Percentiles rank a stretch among this genome's conserved stretches.
Evolutionary conservation across 2,888 invertebrate genomes (phyloP).

Genomic region (Hemistola chrysoprasaria): DNA sequence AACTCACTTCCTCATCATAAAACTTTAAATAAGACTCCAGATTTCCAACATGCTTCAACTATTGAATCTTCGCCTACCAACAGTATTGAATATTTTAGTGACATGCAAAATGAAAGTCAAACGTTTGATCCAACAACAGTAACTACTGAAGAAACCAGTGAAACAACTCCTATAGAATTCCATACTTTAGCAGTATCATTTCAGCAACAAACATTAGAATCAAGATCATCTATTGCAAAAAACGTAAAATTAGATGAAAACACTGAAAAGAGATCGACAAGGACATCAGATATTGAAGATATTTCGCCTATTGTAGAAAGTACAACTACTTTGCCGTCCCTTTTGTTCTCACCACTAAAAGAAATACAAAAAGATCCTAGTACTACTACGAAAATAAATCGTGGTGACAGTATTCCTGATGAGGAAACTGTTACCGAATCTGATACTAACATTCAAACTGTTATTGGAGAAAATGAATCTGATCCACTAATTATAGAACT

Average conservation of each 20-base stretch:
- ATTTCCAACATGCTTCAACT: slow-evolving; percentile 45
- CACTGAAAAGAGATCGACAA: slow-evolving; percentile 4
- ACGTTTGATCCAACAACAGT: slow-evolving; percentile 36
- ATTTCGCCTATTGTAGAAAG: not conserved
- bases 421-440: not conserved
- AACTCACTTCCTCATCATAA: not conserved
- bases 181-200: slow-evolving; percentile 33
- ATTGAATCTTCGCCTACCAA: slow-evolving; percentile 38
- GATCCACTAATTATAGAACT: slow-evolving; percentile 37
- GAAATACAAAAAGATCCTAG: not conserved
- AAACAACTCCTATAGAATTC: slow-evolving; percentile 32
- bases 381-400: slow-evolving; percentile 1
- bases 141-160: slow-evolving; percentile 23
- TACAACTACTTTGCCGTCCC: not conserved
- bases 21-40: slow-evolving; percentile 8
- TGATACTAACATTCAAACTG: slow-evolving; percentile 1
- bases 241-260: not conserved
- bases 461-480: slow-evolving; percentile 27
- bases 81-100: slow-evolving; percentile 34
- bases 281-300: slow-evolving; percentile 27
- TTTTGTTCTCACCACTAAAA: not conserved
- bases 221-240: slow-evolving; percentile 42
- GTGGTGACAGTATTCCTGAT: slow-evolving; percentile 8
- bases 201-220: slow-evolving; percentile 36
- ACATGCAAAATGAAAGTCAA: slow-evolving; percentile 32